Evolutionary conservation across 1,140 invertebrate species (phyloP), one percentile per base, ranked within the genome.

Genomic region (Drosophila biarmipes): DNA sequence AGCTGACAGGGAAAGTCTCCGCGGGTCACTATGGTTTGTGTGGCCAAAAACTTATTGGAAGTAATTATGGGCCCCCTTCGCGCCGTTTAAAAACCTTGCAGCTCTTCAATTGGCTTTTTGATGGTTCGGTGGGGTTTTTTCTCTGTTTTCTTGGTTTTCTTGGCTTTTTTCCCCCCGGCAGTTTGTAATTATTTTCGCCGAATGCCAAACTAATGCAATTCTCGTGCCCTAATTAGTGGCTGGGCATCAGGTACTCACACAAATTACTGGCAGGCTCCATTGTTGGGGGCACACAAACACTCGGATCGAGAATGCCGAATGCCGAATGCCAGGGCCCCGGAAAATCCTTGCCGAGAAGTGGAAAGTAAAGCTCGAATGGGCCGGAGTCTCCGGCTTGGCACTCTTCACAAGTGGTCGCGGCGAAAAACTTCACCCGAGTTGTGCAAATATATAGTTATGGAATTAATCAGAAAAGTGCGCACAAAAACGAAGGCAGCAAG

Each of bases 381-480:
- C 52, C 17, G 73, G 17, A 49, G 19, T 57, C 58, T 53, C 37
- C 48, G 34, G 38, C 31, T 49, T 45, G 24, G 24, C 57, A 55
- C 57, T 75, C 42, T 61, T 49, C 55, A 64, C 58, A 67, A 67
- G 61, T 71, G 74, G 46, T 61, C 52, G 66, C 55, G 34, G 40
- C 51, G 53, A 53, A 69, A 69, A 85, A 85, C 84, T 86, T 82
- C 58, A 52, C 40, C 69, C 74, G 64, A 78, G 61, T 82, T 82
- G 73, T 79, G 79, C 61, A 82, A 87, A 87, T 87, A 89, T 87
- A 75, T 86, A 71, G 63, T 72, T 71, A 87, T 45, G 82, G 82
- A 78, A 86, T 87, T 87, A 87, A 87, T 87, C 79, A 87, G 73
- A 85, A 86, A 87, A 86, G 64, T 86, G 81, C 78, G 40, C 66